phyloP scores from a whole-genome alignment of 2,888 invertebrate species.

The Linnaemya tessellans region DNA sequence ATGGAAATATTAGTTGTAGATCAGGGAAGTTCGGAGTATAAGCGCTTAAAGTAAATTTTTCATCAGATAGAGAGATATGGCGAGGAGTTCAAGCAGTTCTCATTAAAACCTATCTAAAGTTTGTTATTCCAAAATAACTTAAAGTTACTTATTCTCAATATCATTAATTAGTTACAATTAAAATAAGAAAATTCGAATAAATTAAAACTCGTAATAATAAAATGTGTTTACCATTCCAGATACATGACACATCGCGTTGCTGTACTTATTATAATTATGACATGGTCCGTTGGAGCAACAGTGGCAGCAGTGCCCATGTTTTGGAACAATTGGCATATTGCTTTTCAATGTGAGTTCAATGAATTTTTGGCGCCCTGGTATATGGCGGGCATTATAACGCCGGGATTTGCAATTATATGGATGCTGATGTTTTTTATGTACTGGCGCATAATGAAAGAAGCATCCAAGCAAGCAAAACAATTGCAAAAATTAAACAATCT shows the following conservation, averaged over 20 bases:
- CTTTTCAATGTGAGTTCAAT: slow-evolving; percentile 87
- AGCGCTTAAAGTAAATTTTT: no score
- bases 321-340: slow-evolving; percentile 90
- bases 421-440: slow-evolving; percentile 89
- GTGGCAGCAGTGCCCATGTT: slow-evolving; percentile 89
- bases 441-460: slow-evolving; percentile 91
- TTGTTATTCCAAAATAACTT: no score
- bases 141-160: no score
- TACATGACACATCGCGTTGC: slow-evolving; percentile 89
- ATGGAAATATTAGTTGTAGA: no score
- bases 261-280: slow-evolving; percentile 86
- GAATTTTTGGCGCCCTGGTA: slow-evolving; percentile 85
- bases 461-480: slow-evolving; percentile 88
- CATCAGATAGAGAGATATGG: no score
- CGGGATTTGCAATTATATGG: slow-evolving; percentile 90
- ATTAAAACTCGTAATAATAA: no score
- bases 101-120: no score
- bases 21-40: no score
- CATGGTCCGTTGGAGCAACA: slow-evolving; percentile 87
- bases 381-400: slow-evolving; percentile 85
- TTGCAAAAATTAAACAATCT: slow-evolving; percentile 78
- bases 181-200: no score
- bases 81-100: no score
- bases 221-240: slow-evolving; percentile 70
- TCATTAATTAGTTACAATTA: no score